A percentile compares a stretch with the other conserved stretches of the same genome.
These are phyloP conservation scores for Drosophila miranda DNA, from an alignment of 1,140 invertebrate genomes.

Conservation along the genomic window DNA sequence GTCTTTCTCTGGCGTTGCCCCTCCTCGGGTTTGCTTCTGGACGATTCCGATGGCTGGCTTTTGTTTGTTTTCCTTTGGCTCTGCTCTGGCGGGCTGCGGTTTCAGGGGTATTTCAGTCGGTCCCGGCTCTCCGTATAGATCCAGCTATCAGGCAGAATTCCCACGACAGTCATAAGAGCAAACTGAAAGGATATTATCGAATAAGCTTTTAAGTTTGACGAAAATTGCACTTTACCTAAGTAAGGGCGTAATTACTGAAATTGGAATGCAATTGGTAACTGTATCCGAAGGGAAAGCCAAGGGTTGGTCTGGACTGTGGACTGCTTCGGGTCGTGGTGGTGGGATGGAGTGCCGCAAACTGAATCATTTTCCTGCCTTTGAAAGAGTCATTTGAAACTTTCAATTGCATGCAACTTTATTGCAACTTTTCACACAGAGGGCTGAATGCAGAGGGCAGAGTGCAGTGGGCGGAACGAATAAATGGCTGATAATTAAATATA, in stretches of 20 bases:
- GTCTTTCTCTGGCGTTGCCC: background rate
- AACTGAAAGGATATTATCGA: conserved; percentile 18
- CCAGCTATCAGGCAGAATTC: conserved; percentile 18
- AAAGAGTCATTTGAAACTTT: no score
- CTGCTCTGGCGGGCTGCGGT: conserved; percentile 24
- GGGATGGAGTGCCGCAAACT: no score
- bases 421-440: background rate
- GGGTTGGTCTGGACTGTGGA: background rate
- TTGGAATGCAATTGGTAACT: conserved; percentile 15
- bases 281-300: background rate
- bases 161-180: conserved; percentile 19
- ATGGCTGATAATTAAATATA: no score
- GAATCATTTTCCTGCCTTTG: background rate
- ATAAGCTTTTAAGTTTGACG: background rate
- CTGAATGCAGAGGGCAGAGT: background rate
- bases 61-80: conserved; percentile 37
- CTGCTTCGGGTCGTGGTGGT: no score
- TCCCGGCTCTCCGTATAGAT: conserved; percentile 22
- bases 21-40: conserved; percentile 6
- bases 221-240: conserved; percentile 3
- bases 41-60: conserved; percentile 36
- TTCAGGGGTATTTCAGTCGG: conserved; percentile 27
- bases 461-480: background rate
- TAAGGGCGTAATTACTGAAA: conserved; percentile 17
- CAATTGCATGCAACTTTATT: conserved; percentile 4